Base-by-base conservation (phyloP, 2,888 invertebrate species). In the Athalia cordata region DNA sequence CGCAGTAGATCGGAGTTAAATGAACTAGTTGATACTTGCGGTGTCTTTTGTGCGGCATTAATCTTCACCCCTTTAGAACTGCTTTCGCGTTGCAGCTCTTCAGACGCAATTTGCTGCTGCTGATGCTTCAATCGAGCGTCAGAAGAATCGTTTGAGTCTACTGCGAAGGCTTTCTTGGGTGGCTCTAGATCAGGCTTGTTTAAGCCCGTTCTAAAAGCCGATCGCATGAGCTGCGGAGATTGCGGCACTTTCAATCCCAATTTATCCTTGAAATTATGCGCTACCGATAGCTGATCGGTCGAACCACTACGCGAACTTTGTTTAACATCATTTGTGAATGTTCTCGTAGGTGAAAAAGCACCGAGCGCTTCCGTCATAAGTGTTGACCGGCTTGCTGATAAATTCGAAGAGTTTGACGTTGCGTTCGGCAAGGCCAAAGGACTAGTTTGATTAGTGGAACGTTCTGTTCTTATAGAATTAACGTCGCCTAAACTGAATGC, bases 401-500 rank as follows among this genome's bases (percentile, higher is more conserved):
- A 13, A 3, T 45, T 59, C 4, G 59, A 47, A 43, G 52, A 43
- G 13, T 57, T 72, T 13, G 57, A 72, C n/a, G 61, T 75, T 2
- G 62, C 62, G 45, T 75, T 75, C 5, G 74, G 74, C 43, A 85
- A 77, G 2, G 87, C 88, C 50, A 89, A 77, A 0, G 88, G 87
- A 79, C 88, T 89, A 3, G 62, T 61, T 8, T 86, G 82, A 49
- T 79, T 82, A 9, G 55, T 83, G 1, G 79, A 62, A 49, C 77
- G 82, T 4, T 77, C 80, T 0, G 78, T 62, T n/a, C 80, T 76
- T 4, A 88, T 85, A 3, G 85, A 79, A 29, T 87, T 83, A 3
- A 90, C 89, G 50, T 90, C 90, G 77, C 89, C 88, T 5, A 90
- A 79, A 75, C 90, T 90, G 76, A 88, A 89, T 0, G 90, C 90